A percentile compares a stretch with the other conserved stretches of the same genome.
Evolutionary conservation across 1,140 invertebrate species (phyloP).

Genomic region (Drosophila punjabiensis): DNA sequence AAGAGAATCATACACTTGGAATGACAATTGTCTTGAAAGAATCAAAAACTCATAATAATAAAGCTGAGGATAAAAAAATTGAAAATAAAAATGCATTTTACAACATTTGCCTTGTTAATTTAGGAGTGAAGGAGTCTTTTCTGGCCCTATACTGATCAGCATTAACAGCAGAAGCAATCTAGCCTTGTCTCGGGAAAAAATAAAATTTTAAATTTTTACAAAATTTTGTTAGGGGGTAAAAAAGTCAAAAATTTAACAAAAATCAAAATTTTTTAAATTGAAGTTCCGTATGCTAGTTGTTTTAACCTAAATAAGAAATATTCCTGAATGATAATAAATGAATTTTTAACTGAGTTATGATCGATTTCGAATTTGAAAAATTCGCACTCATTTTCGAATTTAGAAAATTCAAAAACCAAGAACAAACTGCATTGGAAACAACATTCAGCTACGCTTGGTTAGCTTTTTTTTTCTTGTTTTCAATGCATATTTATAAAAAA

Average conservation of each 20-base stretch:
- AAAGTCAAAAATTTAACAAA: background rate
- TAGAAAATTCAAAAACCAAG: background rate
- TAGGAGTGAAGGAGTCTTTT: background rate
- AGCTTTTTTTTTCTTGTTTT: background rate
- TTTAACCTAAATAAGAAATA: background rate
- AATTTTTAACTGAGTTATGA: background rate
- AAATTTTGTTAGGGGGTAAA: background rate
- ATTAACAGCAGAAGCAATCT: background rate
- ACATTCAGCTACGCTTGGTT: background rate
- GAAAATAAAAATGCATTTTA: background rate
- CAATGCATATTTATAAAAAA: background rate
- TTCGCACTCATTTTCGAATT: background rate
- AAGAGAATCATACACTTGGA: constrained; percentile 11
- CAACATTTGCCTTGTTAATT: background rate
- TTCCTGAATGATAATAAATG: background rate
- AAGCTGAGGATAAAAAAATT: background rate
- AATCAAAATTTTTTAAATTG: background rate
- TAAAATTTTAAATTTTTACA: background rate
- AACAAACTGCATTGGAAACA: background rate
- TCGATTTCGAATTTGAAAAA: background rate
- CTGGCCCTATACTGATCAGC: background rate
- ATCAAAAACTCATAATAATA: background rate
- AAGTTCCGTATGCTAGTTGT: background rate
- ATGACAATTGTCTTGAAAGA: background rate
- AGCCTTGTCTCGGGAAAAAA: background rate